Percentiles rank a stretch among this genome's conserved stretches.
phyloP scores from a whole-genome alignment of 1,140 invertebrate genomes.

The Formica exsecta region DNA sequence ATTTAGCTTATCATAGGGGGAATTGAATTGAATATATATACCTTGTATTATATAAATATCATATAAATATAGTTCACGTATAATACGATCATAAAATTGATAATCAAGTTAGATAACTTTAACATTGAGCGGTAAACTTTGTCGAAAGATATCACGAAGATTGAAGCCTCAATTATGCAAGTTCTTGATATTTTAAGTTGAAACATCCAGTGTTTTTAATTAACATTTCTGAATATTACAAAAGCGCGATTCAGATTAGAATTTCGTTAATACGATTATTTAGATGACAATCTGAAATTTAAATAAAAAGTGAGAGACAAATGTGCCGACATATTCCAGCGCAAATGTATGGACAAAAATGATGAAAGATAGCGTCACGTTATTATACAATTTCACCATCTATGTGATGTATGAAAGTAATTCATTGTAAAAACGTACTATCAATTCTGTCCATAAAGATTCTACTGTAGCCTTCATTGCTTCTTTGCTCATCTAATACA shows the following conservation, averaged over 20 bases:
- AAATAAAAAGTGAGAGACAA: background rate
- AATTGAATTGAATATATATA: slow-evolving; percentile 9
- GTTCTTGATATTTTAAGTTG: background rate
- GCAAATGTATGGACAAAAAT: slow-evolving; percentile 62
- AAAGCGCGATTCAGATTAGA: slow-evolving; percentile 24
- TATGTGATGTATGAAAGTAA: slow-evolving; percentile 55
- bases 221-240: slow-evolving; percentile 11
- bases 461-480: slow-evolving; percentile 1
- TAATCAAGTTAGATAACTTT: slow-evolving; percentile 13
- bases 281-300: slow-evolving; percentile 18
- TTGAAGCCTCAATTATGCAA: background rate
- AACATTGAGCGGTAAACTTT: slow-evolving; percentile 25
- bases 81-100: slow-evolving; percentile 20
- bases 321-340: slow-evolving; percentile 21
- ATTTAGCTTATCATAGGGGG: slow-evolving; percentile 27
- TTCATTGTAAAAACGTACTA: slow-evolving; percentile 23
- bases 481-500: too few relatives aligned
- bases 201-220: background rate
- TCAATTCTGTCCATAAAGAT: slow-evolving; percentile 24
- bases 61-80: background rate
- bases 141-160: slow-evolving; percentile 28
- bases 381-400: slow-evolving; percentile 71
- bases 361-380: slow-evolving; percentile 76
- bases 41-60: slow-evolving; percentile 1
- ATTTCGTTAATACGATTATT: slow-evolving; percentile 34